phyloP scores from a whole-genome alignment of 2,888 invertebrate species.

The Sphaerophoria taeniata region DNA sequence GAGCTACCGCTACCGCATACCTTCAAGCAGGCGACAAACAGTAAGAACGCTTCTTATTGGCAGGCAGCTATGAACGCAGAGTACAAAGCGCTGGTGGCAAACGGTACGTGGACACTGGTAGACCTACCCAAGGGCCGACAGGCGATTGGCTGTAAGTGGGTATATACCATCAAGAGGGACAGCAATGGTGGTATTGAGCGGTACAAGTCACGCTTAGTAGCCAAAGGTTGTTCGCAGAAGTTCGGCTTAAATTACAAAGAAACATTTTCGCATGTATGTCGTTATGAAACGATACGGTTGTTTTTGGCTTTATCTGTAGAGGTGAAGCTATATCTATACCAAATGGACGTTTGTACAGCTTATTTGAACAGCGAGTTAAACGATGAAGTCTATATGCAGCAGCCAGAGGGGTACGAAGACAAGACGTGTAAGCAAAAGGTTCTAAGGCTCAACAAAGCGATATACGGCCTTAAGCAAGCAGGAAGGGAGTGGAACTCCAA shows the following conservation, averaged over 20 bases:
- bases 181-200: too few species aligned
- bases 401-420: slow-evolving; percentile 21
- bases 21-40: slow-evolving; percentile 24
- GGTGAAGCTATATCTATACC: slow-evolving; percentile 41
- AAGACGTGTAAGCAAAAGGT: too few species aligned
- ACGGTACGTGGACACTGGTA: too few species aligned
- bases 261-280: slow-evolving; percentile 46
- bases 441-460: too few species aligned
- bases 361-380: slow-evolving; percentile 49
- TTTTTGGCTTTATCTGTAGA: slow-evolving; percentile 34
- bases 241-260: too few species aligned
- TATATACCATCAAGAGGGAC: too few species aligned
- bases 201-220: too few species aligned
- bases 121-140: too few species aligned
- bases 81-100: slow-evolving; percentile 62
- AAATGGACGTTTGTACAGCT: slow-evolving; percentile 55
- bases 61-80: slow-evolving; percentile 71
- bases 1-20: slow-evolving; percentile 8
- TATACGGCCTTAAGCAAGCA: too few species aligned
- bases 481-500: too few species aligned
- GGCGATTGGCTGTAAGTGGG: too few species aligned
- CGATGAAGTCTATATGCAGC: slow-evolving; percentile 54
- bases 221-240: too few species aligned
- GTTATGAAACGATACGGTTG: slow-evolving; percentile 16
- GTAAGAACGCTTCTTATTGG: slow-evolving; percentile 19